phyloP scores from a whole-genome alignment of 2,797 vertebrate genomes.

The Dipus sagitta region DNA sequence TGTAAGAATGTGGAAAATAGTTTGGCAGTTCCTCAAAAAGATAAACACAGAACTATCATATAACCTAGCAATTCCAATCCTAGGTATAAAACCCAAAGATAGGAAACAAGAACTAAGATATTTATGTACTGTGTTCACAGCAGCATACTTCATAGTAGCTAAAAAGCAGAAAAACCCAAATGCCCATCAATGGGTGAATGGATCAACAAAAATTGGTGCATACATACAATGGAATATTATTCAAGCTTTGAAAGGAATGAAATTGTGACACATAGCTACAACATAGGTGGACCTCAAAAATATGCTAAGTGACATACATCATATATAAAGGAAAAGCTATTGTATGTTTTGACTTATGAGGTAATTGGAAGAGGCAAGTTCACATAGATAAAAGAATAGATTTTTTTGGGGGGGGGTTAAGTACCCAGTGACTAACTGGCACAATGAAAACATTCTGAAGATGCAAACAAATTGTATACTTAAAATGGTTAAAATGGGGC shows the following conservation, averaged over 20 bases:
- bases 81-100: not conserved
- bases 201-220: not conserved
- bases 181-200: not conserved
- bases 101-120: conserved; percentile 35
- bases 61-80: conserved; percentile 43
- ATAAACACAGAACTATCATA: conserved; percentile 33
- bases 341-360: conserved; percentile 3
- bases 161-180: conserved; percentile 26
- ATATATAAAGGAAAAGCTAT: conserved; percentile 30
- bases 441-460: conserved; percentile 53
- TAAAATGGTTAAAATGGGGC: not conserved
- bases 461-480: conserved; percentile 3
- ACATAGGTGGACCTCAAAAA: conserved; percentile 4
- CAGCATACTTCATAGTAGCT: conserved; percentile 31
- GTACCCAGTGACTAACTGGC: not conserved
- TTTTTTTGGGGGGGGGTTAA: not conserved
- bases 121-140: not conserved
- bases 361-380: conserved; percentile 17
- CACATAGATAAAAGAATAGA: conserved; percentile 46
- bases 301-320: conserved; percentile 13
- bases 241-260: conserved; percentile 46
- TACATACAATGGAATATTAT: not conserved
- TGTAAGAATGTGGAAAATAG: conserved; percentile 36
- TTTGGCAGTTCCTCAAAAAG: conserved; percentile 52
- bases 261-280: conserved; percentile 16